Conservation (phyloP, 2,113 vertebrate genomes). For the Odocoileus hemionus region DNA sequence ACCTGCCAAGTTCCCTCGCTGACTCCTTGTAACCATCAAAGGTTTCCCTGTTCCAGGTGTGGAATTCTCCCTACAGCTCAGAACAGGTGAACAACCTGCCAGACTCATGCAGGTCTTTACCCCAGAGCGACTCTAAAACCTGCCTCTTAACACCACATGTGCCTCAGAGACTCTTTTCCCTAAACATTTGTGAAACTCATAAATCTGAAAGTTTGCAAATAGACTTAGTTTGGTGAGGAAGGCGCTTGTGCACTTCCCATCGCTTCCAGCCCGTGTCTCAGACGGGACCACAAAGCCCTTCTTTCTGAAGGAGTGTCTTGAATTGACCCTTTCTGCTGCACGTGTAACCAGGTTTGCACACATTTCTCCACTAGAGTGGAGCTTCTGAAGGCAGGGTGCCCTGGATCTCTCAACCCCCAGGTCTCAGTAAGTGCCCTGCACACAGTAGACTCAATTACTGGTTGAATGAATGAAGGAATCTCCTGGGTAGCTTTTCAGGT, state of each 20-base stretch:
- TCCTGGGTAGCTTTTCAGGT: not conserved
- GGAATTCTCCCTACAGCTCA: too few relatives aligned
- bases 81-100: too few relatives aligned
- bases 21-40: not conserved
- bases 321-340: not conserved
- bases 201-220: not conserved
- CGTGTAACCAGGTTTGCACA: accelerated
- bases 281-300: not conserved
- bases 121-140: not conserved
- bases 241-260: not conserved
- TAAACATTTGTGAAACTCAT: not conserved
- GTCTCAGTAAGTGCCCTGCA: not conserved
- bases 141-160: not conserved
- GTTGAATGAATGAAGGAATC: not conserved
- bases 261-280: not conserved
- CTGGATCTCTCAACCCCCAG: not conserved
- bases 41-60: not conserved
- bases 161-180: not conserved
- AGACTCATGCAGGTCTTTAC: accelerated
- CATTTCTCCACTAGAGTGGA: not conserved
- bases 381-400: not conserved
- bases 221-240: not conserved
- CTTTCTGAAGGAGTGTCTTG: not conserved
- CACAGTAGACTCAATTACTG: not conserved
- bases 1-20: not conserved